Percentiles rank a stretch among this genome's conserved stretches.
These are phyloP conservation scores for Aphidius gifuensis DNA, from an alignment of 1,140 invertebrate species.

Conservation along the genomic window DNA sequence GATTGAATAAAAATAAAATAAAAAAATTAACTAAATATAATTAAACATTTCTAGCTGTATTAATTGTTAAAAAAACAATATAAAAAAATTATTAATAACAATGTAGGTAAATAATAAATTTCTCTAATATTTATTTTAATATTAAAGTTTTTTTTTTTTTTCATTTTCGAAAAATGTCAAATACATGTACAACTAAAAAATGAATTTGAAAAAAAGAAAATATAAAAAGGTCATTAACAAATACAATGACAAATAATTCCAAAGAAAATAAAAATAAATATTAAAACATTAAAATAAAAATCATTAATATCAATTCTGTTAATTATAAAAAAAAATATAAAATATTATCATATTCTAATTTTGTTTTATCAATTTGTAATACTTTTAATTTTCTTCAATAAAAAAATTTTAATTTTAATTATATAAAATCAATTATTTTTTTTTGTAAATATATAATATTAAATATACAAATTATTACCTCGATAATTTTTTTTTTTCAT, in stretches of 20 bases:
- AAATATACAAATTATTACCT: too few species aligned
- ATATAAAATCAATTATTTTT: conserved; percentile 14
- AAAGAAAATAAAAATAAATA: background rate
- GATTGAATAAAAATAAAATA: too few species aligned
- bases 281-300: too few species aligned
- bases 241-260: too few species aligned
- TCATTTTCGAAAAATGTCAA: too few species aligned
- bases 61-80: conserved; percentile 38
- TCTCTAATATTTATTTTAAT: too few species aligned
- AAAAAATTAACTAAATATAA: too few species aligned
- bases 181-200: conserved; percentile 9
- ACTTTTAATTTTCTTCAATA: conserved; percentile 30
- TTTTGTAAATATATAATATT: conserved; percentile 19
- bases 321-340: background rate
- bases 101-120: too few species aligned
- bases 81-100: too few species aligned
- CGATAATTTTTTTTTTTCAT: conserved; percentile 42
- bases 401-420: background rate
- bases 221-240: too few species aligned
- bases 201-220: too few species aligned
- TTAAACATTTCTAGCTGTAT: conserved; percentile 38
- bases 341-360: conserved; percentile 30
- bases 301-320: conserved; percentile 31
- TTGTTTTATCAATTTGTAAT: conserved; percentile 28
- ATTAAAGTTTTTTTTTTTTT: too few species aligned